Conservation (phyloP, 2,888 invertebrate genomes). For the Xanthorhoe designata region DNA sequence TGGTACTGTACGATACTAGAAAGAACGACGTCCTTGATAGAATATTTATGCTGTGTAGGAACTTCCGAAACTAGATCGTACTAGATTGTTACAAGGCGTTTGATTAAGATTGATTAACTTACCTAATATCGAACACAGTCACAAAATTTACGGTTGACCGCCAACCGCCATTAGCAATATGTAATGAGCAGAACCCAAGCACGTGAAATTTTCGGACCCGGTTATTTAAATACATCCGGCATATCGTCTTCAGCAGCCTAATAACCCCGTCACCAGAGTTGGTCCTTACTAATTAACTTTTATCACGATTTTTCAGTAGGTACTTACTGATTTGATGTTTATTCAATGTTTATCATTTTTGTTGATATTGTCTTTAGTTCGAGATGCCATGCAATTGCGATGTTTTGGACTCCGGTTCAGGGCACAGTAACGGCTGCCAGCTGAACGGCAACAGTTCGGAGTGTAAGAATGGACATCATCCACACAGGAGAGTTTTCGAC, state of each 20-base stretch:
- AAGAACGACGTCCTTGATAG: slow-evolving; percentile 3
- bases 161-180: too few relatives aligned
- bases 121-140: not conserved
- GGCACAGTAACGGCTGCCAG: slow-evolving; percentile 56
- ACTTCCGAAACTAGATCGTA: not conserved
- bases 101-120: not conserved
- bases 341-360: not conserved
- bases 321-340: not conserved
- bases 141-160: not conserved
- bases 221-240: too few relatives aligned
- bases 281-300: not conserved
- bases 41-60: slow-evolving; percentile 4
- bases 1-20: not conserved
- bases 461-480: slow-evolving; percentile 50
- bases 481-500: slow-evolving; percentile 63
- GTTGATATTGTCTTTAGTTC: not conserved
- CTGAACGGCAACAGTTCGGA: slow-evolving; percentile 44
- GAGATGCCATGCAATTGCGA: slow-evolving; percentile 67
- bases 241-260: not conserved
- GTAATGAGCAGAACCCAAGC: not conserved
- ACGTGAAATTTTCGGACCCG: not conserved
- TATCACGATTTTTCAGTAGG: not conserved
- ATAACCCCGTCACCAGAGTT: not conserved
- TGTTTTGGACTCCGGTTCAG: slow-evolving; percentile 43
- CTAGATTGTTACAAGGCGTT: not conserved